These are phyloP conservation scores for Theodoxus fluviatilis DNA, from an alignment of 2,888 invertebrate species.

Conservation along the genomic window DNA sequence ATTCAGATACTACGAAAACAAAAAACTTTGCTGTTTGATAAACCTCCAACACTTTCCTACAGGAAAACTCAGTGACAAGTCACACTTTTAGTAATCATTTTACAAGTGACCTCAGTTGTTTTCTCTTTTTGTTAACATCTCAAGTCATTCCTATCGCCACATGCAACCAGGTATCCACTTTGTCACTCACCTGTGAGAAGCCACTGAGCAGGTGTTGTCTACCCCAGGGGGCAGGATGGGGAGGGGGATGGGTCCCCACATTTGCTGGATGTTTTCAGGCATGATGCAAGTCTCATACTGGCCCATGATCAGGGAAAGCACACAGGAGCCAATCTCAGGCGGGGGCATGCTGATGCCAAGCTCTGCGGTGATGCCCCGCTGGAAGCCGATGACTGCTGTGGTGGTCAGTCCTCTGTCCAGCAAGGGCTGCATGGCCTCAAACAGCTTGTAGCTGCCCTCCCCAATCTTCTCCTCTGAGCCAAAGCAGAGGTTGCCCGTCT, in stretches of 20 bases:
- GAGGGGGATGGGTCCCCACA: conserved; percentile 64
- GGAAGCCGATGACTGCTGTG: conserved; percentile 31
- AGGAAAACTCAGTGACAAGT: too few species aligned
- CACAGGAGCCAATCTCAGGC: conserved; percentile 42
- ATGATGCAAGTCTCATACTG: conserved; percentile 62
- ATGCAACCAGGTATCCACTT: too few species aligned
- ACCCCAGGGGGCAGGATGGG: conserved; percentile 54
- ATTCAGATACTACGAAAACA: too few species aligned
- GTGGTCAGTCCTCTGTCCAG: conserved; percentile 27
- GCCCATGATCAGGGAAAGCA: conserved; percentile 57
- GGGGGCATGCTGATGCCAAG: conserved; percentile 35
- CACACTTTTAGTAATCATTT: too few species aligned
- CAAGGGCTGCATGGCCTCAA: conserved; percentile 34
- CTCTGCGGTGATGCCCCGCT: conserved; percentile 30
- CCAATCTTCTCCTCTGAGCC: conserved; percentile 34
- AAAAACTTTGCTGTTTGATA: too few species aligned
- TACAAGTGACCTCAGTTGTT: neutral
- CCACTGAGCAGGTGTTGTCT: conserved; percentile 61
- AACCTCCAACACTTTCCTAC: too few species aligned
- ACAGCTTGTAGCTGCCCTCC: conserved; percentile 32
- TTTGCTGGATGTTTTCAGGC: conserved; percentile 57
- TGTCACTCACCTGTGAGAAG: conserved; percentile 60
- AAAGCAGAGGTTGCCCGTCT: conserved; percentile 35
- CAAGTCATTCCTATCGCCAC: too few species aligned
- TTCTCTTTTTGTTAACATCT: conserved; percentile 1